These are phyloP conservation scores for Lacanobia oleracea DNA, from an alignment of 2,888 invertebrate species.

Conservation along the genomic window DNA sequence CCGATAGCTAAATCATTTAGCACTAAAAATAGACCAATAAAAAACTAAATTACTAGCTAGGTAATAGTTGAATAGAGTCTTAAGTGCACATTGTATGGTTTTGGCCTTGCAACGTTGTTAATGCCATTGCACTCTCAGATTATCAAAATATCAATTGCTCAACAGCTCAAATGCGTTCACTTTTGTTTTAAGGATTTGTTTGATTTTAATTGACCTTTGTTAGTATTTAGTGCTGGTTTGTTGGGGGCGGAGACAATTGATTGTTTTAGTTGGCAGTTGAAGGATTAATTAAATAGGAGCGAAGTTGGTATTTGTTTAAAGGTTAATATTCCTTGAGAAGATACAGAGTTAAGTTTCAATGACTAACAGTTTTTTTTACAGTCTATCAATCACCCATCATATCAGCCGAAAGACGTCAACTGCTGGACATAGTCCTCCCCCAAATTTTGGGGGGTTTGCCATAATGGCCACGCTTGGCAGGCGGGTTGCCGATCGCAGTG, in stretches of 20 bases:
- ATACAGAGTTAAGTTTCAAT: not conserved
- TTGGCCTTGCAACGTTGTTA: constrained; percentile 64
- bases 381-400: too few relatives aligned
- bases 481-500: too few relatives aligned
- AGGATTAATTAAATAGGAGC: not conserved
- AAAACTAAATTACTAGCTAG: constrained; percentile 10
- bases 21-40: not conserved
- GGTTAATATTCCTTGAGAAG: not conserved
- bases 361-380: not conserved
- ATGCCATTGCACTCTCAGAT: constrained; percentile 66
- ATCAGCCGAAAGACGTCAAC: too few relatives aligned
- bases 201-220: constrained; percentile 39
- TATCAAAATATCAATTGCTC: constrained; percentile 61
- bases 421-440: too few relatives aligned
- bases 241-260: constrained; percentile 23
- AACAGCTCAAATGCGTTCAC: constrained; percentile 63
- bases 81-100: constrained; percentile 46
- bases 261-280: constrained; percentile 1
- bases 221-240: constrained; percentile 19
- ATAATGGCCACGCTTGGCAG: too few relatives aligned
- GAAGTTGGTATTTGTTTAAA: not conserved
- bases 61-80: constrained; percentile 30
- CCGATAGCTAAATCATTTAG: constrained; percentile 3
- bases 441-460: too few relatives aligned
- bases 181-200: constrained; percentile 58